Base-by-base conservation (phyloP, 35 echinoderm and acorn worm species). In the Ptychodera flava region DNA sequence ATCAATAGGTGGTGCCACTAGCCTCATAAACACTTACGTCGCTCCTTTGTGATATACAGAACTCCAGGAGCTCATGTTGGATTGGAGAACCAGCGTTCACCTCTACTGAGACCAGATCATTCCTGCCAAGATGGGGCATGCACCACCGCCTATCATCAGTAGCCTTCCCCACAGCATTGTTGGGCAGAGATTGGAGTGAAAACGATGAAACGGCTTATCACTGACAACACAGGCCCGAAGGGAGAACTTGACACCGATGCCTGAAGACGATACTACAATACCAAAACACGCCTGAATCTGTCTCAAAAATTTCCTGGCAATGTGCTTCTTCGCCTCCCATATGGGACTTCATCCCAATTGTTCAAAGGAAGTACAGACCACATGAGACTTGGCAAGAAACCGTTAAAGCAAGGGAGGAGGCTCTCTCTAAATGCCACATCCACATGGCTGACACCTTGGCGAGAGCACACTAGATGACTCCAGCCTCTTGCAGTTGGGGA, bases 21-120 rank as follows among this genome's bases (percentile, higher is more conserved):
- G 91, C 29, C 91, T 88, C 36, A 88, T 88, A 31, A 33, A 64
- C 77, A 28, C 31, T 82, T 88, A 0, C 36, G 80, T 36, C 86
- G 86, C 36, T 79, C 38, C 36, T 93, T 89, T 86, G 83, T 86
- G 31, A 93, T 84, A 1, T 93, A 81, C 37, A 84, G 91, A 29
- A 90, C 81, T 31, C 31, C 76, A 31, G 76, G 16, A 22, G n/a
- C n/a, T n/a, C n/a, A n/a, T n/a, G n/a, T n/a, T n/a, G n/a, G n/a
- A n/a, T n/a, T n/a, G n/a, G n/a, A n/a, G n/a, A n/a, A n/a, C n/a
- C n/a, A n/a, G n/a, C n/a, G n/a, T n/a, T n/a, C n/a, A n/a, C n/a
- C n/a, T n/a, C n/a, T n/a, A n/a, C n/a, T n/a, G n/a, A n/a, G n/a
- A n/a, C n/a, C n/a, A n/a, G n/a, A n/a, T 80, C 90, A 77, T 87